Evolutionary conservation across 2,888 invertebrate genomes (phyloP).

Genomic region (Agapostemon virescens): DNA sequence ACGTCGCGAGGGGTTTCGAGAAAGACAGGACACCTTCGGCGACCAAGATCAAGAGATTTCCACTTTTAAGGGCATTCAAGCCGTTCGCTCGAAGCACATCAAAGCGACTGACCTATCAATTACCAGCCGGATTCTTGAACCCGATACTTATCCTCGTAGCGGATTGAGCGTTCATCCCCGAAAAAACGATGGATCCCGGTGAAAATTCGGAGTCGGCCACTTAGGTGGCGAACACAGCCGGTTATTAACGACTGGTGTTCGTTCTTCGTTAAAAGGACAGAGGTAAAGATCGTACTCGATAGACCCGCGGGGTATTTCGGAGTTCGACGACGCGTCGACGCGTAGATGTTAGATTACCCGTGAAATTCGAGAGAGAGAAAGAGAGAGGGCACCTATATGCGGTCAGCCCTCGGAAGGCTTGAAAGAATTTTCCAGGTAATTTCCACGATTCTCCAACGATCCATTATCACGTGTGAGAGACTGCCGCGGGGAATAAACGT

Average conservation of each 20-base stretch:
- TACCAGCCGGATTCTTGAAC: slow-evolving; percentile 57
- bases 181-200: slow-evolving; percentile 25
- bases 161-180: slow-evolving; percentile 63
- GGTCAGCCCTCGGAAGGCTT: slow-evolving; percentile 5
- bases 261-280: slow-evolving; percentile 49
- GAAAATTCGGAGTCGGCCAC: slow-evolving; percentile 42
- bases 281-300: slow-evolving; percentile 46
- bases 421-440: slow-evolving; percentile 43
- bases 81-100: slow-evolving; percentile 36
- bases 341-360: slow-evolving; percentile 46
- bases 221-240: slow-evolving; percentile 40
- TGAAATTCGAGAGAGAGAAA: slow-evolving; percentile 36
- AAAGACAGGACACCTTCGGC: not conserved
- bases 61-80: slow-evolving; percentile 56
- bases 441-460: not conserved
- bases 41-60: slow-evolving; percentile 37
- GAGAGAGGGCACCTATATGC: not conserved
- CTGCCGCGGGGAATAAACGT: slow-evolving; percentile 19
- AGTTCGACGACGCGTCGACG: slow-evolving; percentile 31
- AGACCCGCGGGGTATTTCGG: slow-evolving; percentile 18
- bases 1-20: not conserved
- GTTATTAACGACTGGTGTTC: slow-evolving; percentile 48
- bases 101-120: slow-evolving; percentile 74
- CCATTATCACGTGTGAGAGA: slow-evolving; percentile 30
- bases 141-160: slow-evolving; percentile 67